phyloP scores from a whole-genome alignment of 2,797 vertebrate species.

The Molossus molossus region DNA sequence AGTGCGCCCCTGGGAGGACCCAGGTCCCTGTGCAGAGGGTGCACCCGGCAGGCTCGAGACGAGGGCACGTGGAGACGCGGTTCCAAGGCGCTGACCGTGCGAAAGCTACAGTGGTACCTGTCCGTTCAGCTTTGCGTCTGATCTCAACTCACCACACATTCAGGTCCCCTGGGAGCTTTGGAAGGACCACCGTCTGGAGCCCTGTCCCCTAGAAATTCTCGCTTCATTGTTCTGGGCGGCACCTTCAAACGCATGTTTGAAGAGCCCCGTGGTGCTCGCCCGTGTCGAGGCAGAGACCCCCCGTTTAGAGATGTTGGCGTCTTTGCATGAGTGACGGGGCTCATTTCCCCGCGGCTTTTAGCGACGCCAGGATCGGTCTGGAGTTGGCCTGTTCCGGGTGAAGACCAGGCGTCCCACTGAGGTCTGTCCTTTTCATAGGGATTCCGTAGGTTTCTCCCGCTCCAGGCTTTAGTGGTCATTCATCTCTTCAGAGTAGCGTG shows the following conservation, averaged over 20 bases:
- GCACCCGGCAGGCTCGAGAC: not conserved
- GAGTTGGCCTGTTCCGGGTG: not conserved
- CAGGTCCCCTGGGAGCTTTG: slow-evolving; percentile 59
- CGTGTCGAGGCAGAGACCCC: slow-evolving; percentile 59
- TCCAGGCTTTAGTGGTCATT: not conserved
- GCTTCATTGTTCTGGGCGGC: slow-evolving; percentile 73
- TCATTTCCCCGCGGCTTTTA: not conserved
- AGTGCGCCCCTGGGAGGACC: not conserved
- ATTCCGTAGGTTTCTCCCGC: not conserved
- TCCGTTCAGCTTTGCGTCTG: slow-evolving; percentile 12
- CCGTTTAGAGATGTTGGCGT: slow-evolving; percentile 53
- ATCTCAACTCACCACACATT: slow-evolving; percentile 55
- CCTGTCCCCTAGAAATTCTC: slow-evolving; percentile 56
- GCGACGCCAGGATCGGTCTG: not conserved
- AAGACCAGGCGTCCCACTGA: slow-evolving; percentile 24
- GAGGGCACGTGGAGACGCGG: not conserved
- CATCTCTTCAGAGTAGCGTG: not conserved
- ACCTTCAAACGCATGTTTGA: slow-evolving; percentile 32
- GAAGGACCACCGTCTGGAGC: not conserved
- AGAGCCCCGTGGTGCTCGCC: slow-evolving; percentile 65
- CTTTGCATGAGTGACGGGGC: slow-evolving; percentile 50
- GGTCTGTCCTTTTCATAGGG: not conserved
- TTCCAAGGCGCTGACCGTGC: not conserved
- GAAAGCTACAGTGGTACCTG: not conserved
- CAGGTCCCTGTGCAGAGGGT: not conserved